These are phyloP conservation scores for Elymnias hypermnestra DNA, from an alignment of 1,140 invertebrate genomes.

Conservation along the genomic window DNA sequence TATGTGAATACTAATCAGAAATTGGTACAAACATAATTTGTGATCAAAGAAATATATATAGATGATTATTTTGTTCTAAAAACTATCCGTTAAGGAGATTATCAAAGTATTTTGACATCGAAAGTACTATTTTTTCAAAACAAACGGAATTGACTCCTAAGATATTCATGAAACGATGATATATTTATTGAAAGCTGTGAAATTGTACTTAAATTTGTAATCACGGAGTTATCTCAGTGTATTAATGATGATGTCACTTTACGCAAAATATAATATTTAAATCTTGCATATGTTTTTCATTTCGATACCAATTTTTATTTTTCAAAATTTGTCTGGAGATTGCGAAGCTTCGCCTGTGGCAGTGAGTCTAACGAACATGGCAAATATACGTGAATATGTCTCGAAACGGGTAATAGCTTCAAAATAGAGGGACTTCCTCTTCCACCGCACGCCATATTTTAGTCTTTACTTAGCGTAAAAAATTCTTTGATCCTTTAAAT, in stretches of 20 bases:
- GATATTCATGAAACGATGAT: slow-evolving; percentile 32
- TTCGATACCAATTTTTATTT: neutral
- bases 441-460: too few species aligned
- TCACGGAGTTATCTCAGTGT: slow-evolving; percentile 67
- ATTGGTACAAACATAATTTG: slow-evolving; percentile 39
- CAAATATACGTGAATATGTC: too few species aligned
- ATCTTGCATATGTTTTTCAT: slow-evolving; percentile 25
- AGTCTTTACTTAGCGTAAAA: too few species aligned
- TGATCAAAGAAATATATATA: slow-evolving; percentile 27
- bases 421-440: too few species aligned
- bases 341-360: too few species aligned
- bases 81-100: too few species aligned
- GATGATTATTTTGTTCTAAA: slow-evolving; percentile 35
- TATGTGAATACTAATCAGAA: slow-evolving; percentile 11
- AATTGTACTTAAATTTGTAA: slow-evolving; percentile 68
- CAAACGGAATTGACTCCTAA: slow-evolving; percentile 47
- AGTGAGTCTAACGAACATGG: too few species aligned
- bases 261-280: slow-evolving; percentile 60
- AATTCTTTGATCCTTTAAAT: too few species aligned
- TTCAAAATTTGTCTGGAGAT: neutral
- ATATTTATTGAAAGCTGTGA: slow-evolving; percentile 65
- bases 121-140: slow-evolving; percentile 43
- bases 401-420: too few species aligned
- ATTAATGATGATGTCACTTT: slow-evolving; percentile 63
- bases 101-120: slow-evolving; percentile 55